Base-by-base conservation (phyloP, 2,113 vertebrate species). In the Australoheros scitulus region DNA sequence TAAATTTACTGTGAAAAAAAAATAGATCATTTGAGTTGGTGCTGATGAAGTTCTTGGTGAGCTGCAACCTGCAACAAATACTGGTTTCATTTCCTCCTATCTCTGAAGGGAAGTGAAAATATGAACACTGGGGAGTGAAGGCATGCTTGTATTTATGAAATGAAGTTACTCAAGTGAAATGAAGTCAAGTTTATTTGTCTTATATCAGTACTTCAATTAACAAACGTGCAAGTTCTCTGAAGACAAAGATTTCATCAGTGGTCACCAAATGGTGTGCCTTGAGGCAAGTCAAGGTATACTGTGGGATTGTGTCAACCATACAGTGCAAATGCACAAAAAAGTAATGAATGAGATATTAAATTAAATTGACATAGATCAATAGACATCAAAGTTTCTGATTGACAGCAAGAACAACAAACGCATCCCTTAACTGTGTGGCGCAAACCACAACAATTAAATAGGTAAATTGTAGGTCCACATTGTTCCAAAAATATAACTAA, bases 81-180 rank as follows among this genome's bases (percentile, higher is more conserved):
- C 32, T 6, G 24, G 68, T 92, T 88, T 91, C 84, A 88, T 61
- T 88, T 91, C 91, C 86, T 80, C 17, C 0, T 0, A 20, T 11
- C 20, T 26, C 3, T 0, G 84, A 61, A 72, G 77, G 47, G 50
- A 93, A 93, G 75, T 91, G 84, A 78, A 58, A 38, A 38, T 38
- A 8, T 38, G 36, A 10, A 38, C 8, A 10, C 9, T 38, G 36
- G 9, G 9, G 36, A 38, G 8, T 38, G 36, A 10, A 38, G 36
- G 36, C 2, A 9, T 7, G 43, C 7, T 7, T 7, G 61, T 55
- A 26, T 50, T 61, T 70, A 29, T 43, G 3, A 74, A 80, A 81
- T 47, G 7, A 65, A 74, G 38, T 7, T 56, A 26, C 9, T 76
- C 10, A 34, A 17, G 7, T 29, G 15, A 65, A 63, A 61, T 38